These are phyloP conservation scores for Donacobius atricapilla DNA, from an alignment of 2,113 vertebrate genomes.

Conservation along the genomic window DNA sequence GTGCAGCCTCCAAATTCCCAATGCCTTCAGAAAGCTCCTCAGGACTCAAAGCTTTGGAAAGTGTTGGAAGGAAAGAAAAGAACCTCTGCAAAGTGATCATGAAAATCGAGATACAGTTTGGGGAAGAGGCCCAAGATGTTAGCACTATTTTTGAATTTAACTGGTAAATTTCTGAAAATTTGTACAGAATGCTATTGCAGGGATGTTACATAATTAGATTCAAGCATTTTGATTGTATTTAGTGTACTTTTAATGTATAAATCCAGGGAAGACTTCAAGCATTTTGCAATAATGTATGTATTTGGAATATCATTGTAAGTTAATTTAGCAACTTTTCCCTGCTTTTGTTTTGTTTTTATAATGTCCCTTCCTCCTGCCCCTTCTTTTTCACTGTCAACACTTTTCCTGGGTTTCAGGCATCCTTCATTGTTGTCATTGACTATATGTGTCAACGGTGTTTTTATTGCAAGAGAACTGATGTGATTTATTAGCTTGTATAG, in stretches of 20 bases:
- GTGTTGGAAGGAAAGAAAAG: not conserved
- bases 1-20: not conserved
- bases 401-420: not conserved
- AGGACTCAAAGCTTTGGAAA: not conserved
- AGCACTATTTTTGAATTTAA: not conserved
- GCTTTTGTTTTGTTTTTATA: not conserved
- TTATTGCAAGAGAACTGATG: not conserved
- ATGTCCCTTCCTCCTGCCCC: rapidly evolving
- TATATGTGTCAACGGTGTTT: not conserved
- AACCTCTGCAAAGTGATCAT: not conserved
- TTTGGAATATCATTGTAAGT: not conserved
- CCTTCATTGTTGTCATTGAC: not conserved
- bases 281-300: not conserved
- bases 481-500: not conserved
- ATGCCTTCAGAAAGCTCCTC: not conserved
- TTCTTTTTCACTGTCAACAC: not conserved
- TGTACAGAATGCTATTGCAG: not conserved
- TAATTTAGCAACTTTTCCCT: not conserved
- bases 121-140: not conserved
- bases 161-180: not conserved
- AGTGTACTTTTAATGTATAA: not conserved
- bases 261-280: not conserved
- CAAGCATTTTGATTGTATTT: not conserved
- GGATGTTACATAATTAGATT: not conserved
- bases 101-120: not conserved